Evolutionary conservation across 2,797 vertebrate genomes (phyloP).

Genomic region (Gila robusta): DNA sequence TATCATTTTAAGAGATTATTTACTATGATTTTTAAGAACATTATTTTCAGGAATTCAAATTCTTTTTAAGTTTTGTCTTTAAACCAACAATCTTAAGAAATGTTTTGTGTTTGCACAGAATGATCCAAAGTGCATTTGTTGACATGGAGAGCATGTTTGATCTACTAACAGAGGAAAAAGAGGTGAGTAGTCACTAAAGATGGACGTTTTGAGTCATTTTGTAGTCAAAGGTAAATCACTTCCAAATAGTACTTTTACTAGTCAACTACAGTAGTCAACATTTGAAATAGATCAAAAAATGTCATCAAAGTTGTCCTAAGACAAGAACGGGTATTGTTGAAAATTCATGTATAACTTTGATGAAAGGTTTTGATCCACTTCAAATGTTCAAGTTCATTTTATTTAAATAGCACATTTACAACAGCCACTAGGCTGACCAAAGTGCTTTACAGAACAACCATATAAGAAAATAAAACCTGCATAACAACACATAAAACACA

Average conservation of each 20-base stretch:
- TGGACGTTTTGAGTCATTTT: not conserved
- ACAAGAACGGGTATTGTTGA: too few relatives aligned
- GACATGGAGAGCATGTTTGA: constrained; percentile 96
- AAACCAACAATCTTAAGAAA: not conserved
- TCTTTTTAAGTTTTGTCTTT: not conserved
- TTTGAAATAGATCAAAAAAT: too few relatives aligned
- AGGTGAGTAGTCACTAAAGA: constrained; percentile 76
- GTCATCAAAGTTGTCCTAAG: too few relatives aligned
- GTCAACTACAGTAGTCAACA: too few relatives aligned
- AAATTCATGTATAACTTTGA: too few relatives aligned
- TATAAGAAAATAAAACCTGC: too few relatives aligned
- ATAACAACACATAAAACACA: too few relatives aligned
- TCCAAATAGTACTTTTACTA: not conserved
- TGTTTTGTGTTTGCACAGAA: constrained; percentile 69
- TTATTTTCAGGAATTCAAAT: not conserved
- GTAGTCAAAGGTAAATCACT: not conserved
- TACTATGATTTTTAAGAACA: not conserved
- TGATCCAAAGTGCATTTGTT: constrained; percentile 91
- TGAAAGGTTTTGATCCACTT: too few relatives aligned
- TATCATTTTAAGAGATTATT: not conserved
- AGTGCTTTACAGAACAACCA: too few relatives aligned
- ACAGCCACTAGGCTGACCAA: too few relatives aligned
- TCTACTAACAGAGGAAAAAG: constrained; percentile 83
- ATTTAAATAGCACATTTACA: too few relatives aligned
- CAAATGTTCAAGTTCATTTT: too few relatives aligned